phyloP scores from a whole-genome alignment of 1,140 invertebrate species.

The Bombyx mori region DNA sequence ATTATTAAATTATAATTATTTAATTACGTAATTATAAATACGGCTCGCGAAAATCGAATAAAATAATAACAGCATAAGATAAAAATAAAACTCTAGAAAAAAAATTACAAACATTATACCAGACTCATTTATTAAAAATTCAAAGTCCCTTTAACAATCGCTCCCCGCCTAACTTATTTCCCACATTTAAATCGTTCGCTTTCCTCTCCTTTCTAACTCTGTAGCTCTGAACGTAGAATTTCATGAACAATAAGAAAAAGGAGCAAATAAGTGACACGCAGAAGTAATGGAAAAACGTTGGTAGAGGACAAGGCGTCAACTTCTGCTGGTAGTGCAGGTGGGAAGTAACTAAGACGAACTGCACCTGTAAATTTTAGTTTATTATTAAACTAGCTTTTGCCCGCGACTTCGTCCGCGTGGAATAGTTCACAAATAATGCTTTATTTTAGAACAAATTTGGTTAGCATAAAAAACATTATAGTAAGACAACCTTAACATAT shows the following conservation, averaged over 20 bases:
- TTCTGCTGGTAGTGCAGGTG: conserved; percentile 80
- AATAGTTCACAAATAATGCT: too few relatives aligned
- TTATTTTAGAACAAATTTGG: too few relatives aligned
- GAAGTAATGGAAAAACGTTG: conserved; percentile 73
- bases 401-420: too few relatives aligned
- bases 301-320: conserved; percentile 81
- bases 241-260: conserved; percentile 87
- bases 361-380: conserved; percentile 70
- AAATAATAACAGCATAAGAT: not conserved
- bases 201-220: conserved; percentile 19
- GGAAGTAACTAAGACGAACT: conserved; percentile 81
- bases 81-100: too few relatives aligned
- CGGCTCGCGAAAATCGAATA: too few relatives aligned
- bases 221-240: conserved; percentile 90
- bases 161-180: not conserved
- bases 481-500: too few relatives aligned
- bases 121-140: not conserved
- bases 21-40: too few relatives aligned
- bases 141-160: not conserved
- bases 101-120: not conserved
- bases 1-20: too few relatives aligned
- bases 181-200: not conserved
- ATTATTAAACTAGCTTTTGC: too few relatives aligned
- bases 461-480: too few relatives aligned
- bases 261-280: conserved; percentile 78